Conservation (phyloP, 2,797 vertebrate species). For the Pipistrellus pygmaeus region DNA sequence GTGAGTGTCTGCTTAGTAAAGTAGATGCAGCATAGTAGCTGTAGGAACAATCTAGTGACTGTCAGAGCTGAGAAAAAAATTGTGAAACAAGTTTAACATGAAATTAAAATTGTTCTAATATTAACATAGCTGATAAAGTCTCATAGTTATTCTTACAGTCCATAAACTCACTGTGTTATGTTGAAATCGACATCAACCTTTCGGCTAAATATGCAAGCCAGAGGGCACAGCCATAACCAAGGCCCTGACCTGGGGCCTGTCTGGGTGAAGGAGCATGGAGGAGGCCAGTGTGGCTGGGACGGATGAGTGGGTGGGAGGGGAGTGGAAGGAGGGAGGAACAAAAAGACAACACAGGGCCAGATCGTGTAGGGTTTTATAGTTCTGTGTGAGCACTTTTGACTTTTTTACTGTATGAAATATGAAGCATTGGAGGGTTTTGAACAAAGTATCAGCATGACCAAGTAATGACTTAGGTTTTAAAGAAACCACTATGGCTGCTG, state of each 20-base stretch:
- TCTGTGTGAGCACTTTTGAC: not conserved
- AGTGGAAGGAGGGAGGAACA: rapidly evolving
- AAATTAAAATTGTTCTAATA: not conserved
- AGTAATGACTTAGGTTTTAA: not conserved
- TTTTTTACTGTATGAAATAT: not conserved
- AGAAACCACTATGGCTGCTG: not conserved
- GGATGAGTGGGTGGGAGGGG: not conserved
- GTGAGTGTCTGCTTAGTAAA: not conserved
- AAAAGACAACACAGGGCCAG: not conserved
- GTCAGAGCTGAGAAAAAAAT: not conserved
- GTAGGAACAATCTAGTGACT: not conserved
- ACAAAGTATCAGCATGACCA: not conserved
- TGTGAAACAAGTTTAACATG: not conserved
- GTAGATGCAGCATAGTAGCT: not conserved
- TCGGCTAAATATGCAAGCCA: not conserved
- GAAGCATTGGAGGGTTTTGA: not conserved
- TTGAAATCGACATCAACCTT: not conserved
- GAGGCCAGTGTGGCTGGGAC: not conserved
- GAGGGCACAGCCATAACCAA: not conserved
- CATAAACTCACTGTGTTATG: not conserved
- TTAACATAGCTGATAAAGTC: not conserved
- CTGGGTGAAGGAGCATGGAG: not conserved
- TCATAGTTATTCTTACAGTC: not conserved
- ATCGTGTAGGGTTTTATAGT: not conserved
- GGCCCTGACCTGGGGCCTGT: rapidly evolving